Base-by-base conservation (phyloP, 2,113 vertebrate species). In the Melanerpes aurifrons region DNA sequence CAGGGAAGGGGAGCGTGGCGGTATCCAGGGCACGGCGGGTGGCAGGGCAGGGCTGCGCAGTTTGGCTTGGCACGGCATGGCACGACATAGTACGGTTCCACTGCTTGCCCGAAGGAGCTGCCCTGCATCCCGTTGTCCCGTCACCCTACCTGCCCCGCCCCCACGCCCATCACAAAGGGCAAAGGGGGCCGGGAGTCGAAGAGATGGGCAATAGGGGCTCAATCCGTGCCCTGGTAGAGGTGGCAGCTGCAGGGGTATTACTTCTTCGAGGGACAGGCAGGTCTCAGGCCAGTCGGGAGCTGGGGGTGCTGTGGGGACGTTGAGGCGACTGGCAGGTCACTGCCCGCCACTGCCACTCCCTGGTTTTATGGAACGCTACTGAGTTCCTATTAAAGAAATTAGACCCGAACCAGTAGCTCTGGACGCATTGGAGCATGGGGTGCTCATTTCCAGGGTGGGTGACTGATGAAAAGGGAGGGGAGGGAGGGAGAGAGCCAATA, bases 381-480 rank as follows among this genome's bases (percentile, higher is more conserved):
- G 70, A 43, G 12, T 85, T 82, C 87, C 86, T 95, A 87, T 83
- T 90, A 91, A 77, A 92, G 93, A 96, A 96, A 95, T 87, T 29
- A 94, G 76, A 96, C 87, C 85, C 87, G 90, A 75, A 82, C 82
- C 96, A 87, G 87, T 85, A 83, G 88, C 67, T 78, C 93, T 86
- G 95, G 87, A 83, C 62, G 71, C 88, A 81, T 71, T 69, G 63
- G 91, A 94, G 92, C 91, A 83, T 43, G 80, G 12, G 24, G 86
- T 89, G 86, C 93, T 97, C 68, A 40, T 91, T 97, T 95, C 77
- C 89, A 91, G 70, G 45, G 75, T 48, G 72, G 14, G 62, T 71
- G 75, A 89, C 90, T 80, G 45, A 28, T 28, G 45, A 32, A 71
- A 77, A 58, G 15, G 21, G 16, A 5, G 12, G 9, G 25, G 8